Evolutionary conservation across 30 jellyfish, hydroid and myxozoan genomes (phyloP).

Genomic region (Cassiopea xamachana): DNA sequence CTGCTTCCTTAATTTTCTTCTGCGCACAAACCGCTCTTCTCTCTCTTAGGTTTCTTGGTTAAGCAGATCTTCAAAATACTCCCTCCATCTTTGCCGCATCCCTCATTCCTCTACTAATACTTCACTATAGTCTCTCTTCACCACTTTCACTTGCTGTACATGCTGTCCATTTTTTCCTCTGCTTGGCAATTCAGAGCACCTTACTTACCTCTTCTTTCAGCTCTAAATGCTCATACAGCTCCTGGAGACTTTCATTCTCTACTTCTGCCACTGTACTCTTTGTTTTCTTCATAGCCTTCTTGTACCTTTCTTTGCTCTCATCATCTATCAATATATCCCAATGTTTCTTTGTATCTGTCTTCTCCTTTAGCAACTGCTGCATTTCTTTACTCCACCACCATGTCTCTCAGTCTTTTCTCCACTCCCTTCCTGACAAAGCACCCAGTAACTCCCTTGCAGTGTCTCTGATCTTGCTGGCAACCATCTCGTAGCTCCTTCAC

Average conservation of each 20-base stretch:
- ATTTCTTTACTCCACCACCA: background rate
- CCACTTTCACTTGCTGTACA: background rate
- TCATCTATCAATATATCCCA: background rate
- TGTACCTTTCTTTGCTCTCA: background rate
- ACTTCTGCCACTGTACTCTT: background rate
- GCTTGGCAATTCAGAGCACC: background rate
- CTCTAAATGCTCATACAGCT: background rate
- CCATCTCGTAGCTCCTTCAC: background rate
- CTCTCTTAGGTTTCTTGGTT: slow-evolving; percentile 18
- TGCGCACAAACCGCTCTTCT: background rate
- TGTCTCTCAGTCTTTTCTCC: background rate
- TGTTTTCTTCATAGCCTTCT: background rate
- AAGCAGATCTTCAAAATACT: slow-evolving; percentile 4
- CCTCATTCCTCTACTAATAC: background rate
- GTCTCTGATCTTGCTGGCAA: background rate
- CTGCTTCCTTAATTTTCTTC: background rate
- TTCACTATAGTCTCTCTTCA: background rate
- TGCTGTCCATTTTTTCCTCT: background rate
- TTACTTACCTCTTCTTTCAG: background rate
- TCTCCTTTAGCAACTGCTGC: background rate
- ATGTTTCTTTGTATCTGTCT: background rate
- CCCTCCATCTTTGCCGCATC: slow-evolving; percentile 6
- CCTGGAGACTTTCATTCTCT: background rate
- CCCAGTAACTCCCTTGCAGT: background rate
- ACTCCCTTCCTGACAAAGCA: background rate